These are phyloP conservation scores for Vidua chalybeata DNA, from an alignment of 2,113 vertebrate species.

Conservation along the genomic window DNA sequence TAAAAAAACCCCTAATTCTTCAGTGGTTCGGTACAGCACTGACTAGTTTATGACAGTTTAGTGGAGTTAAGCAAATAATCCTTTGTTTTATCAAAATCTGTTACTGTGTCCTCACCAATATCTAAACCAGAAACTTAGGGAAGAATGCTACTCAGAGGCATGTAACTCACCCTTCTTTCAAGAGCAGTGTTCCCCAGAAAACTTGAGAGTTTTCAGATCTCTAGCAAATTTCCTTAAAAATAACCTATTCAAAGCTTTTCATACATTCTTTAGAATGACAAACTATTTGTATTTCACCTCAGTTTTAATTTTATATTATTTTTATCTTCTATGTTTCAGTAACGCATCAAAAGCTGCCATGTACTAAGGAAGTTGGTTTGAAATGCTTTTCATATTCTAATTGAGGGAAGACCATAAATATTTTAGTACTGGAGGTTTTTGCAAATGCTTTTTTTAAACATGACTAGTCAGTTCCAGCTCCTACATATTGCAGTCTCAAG, in stretches of 20 bases:
- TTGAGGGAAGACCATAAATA: slow-evolving; percentile 42
- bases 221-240: neutral
- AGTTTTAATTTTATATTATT: neutral
- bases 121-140: neutral
- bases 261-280: neutral
- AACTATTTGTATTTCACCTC: neutral
- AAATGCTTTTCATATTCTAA: slow-evolving; percentile 14
- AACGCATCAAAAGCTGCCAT: neutral
- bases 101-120: neutral
- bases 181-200: neutral
- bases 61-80: neutral
- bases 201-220: neutral
- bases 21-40: neutral
- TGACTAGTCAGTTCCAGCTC: slow-evolving; percentile 6
- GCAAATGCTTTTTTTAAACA: slow-evolving; percentile 6
- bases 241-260: neutral
- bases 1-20: neutral
- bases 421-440: slow-evolving; percentile 47
- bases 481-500: slow-evolving; percentile 22
- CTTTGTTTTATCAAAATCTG: neutral
- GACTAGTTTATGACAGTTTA: neutral
- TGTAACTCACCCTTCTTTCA: neutral
- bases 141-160: neutral
- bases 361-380: neutral
- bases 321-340: neutral